Percentiles rank a stretch among this genome's conserved stretches.
Conservation (phyloP, 2,797 vertebrate species). For the Australoheros facetus region DNA sequence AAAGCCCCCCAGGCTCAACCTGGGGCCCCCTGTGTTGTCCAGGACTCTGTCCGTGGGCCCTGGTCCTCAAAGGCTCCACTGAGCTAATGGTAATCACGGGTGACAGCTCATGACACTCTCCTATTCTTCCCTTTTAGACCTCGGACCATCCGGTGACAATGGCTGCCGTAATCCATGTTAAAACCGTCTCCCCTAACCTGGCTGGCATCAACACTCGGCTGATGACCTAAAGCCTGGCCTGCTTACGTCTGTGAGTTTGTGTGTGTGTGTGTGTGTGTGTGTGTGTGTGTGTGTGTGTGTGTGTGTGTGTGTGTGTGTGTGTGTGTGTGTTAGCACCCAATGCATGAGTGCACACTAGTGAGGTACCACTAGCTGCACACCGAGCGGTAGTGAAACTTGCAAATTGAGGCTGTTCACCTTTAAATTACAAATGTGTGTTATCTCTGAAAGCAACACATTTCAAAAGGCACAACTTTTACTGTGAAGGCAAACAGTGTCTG, state of each 20-base stretch:
- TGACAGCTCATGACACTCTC: slow-evolving; percentile 86
- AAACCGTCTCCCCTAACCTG: slow-evolving; percentile 83
- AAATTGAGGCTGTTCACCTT: not conserved
- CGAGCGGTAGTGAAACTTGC: not conserved
- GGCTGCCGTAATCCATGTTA: slow-evolving; percentile 84
- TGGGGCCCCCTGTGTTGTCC: slow-evolving; percentile 75
- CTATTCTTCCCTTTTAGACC: slow-evolving; percentile 87
- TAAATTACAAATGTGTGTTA: not conserved
- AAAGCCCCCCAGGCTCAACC: slow-evolving; percentile 80
- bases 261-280: not conserved
- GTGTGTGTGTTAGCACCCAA: not conserved
- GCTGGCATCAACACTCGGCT: slow-evolving; percentile 71
- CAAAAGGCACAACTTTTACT: not conserved
- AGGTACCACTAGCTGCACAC: slow-evolving; percentile 14
- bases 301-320: slow-evolving; percentile 18
- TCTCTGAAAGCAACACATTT: not conserved
- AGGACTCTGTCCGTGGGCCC: slow-evolving; percentile 74
- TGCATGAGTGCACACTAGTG: slow-evolving; percentile 63
- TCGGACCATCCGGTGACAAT: slow-evolving; percentile 82
- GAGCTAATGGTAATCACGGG: slow-evolving; percentile 85
- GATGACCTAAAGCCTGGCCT: slow-evolving; percentile 74
- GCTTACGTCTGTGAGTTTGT: slow-evolving; percentile 38
- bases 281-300: slow-evolving; percentile 29
- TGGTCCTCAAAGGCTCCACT: slow-evolving; percentile 83
- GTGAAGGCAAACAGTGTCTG: not conserved